Conservation (phyloP, 1,140 invertebrate species). For the Danaus melanippus region DNA sequence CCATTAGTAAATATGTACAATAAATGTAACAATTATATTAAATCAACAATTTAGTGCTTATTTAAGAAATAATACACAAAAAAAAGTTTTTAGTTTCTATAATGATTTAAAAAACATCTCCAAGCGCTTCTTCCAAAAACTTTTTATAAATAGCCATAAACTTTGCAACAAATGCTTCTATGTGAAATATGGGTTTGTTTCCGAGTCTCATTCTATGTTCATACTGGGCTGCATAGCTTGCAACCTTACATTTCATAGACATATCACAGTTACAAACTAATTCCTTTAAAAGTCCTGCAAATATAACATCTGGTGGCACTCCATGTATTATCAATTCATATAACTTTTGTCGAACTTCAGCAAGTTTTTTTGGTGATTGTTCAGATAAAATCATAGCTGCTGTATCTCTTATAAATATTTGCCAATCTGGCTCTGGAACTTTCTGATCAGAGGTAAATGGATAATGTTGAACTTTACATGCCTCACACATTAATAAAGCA, state of each 20-base stretch:
- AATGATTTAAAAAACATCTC: slow-evolving; percentile 49
- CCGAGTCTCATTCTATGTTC: slow-evolving; percentile 93
- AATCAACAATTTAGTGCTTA: background rate
- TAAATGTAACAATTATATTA: background rate
- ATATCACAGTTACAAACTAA: slow-evolving; percentile 92
- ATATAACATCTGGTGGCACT: slow-evolving; percentile 95
- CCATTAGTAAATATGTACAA: no score
- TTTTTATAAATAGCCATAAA: slow-evolving; percentile 96
- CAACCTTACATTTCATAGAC: slow-evolving; percentile 88
- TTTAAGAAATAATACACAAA: slow-evolving; percentile 13
- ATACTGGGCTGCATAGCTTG: slow-evolving; percentile 87
- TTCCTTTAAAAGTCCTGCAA: slow-evolving; percentile 89
- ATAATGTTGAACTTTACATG: slow-evolving; percentile 93
- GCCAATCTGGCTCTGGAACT: slow-evolving; percentile 94
- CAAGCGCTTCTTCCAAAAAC: slow-evolving; percentile 79
- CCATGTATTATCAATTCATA: slow-evolving; percentile 96
- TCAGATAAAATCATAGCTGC: slow-evolving; percentile 90
- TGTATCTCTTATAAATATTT: slow-evolving; percentile 89
- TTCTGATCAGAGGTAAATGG: slow-evolving; percentile 88
- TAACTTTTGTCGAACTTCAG: slow-evolving; percentile 88
- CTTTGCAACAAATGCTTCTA: slow-evolving; percentile 96
- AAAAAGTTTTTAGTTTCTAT: background rate
- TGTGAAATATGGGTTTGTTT: slow-evolving; percentile 95
- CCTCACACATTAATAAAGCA: slow-evolving; percentile 95
- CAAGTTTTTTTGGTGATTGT: slow-evolving; percentile 88